A percentile compares a stretch with the other conserved stretches of the same genome.
phyloP scores from a whole-genome alignment of 2,888 invertebrate species.

The Teinopalpus imperialis region DNA sequence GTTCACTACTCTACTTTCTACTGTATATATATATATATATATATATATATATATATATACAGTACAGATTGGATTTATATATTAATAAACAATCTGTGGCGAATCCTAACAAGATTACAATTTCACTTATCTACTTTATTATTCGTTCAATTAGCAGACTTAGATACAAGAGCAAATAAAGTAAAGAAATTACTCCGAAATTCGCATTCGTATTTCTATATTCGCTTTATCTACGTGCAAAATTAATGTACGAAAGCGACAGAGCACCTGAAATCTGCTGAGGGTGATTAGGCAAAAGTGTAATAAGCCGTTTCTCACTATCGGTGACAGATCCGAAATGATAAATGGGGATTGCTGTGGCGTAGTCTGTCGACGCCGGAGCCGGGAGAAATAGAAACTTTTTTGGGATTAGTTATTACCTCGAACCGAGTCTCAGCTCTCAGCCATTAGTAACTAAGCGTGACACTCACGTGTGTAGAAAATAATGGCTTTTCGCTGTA shows the following conservation, averaged over 20 bases:
- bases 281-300: slow-evolving; percentile 33
- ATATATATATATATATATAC: too few relatives aligned
- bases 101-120: too few relatives aligned
- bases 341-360: slow-evolving; percentile 38
- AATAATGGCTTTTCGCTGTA: slow-evolving; percentile 15
- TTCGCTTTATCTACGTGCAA: slow-evolving; percentile 15
- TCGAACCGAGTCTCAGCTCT: slow-evolving; percentile 8
- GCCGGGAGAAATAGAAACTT: slow-evolving; percentile 30
- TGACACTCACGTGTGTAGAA: slow-evolving; percentile 10
- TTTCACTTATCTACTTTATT: too few relatives aligned
- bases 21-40: too few relatives aligned
- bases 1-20: too few relatives aligned
- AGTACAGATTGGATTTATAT: too few relatives aligned
- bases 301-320: slow-evolving; percentile 37
- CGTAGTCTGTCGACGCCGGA: slow-evolving; percentile 29
- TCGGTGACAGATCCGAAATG: slow-evolving; percentile 37
- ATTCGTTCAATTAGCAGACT: too few relatives aligned
- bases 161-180: too few relatives aligned
- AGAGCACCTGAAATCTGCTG: slow-evolving; percentile 30
- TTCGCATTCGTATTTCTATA: background rate
- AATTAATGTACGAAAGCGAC: slow-evolving; percentile 27
- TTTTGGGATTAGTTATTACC: slow-evolving; percentile 17
- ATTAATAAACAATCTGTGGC: too few relatives aligned
- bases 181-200: too few relatives aligned
- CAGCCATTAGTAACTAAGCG: slow-evolving; percentile 16